Conservation (phyloP, 2,888 invertebrate species). For the Drosophila mayaguana region DNA sequence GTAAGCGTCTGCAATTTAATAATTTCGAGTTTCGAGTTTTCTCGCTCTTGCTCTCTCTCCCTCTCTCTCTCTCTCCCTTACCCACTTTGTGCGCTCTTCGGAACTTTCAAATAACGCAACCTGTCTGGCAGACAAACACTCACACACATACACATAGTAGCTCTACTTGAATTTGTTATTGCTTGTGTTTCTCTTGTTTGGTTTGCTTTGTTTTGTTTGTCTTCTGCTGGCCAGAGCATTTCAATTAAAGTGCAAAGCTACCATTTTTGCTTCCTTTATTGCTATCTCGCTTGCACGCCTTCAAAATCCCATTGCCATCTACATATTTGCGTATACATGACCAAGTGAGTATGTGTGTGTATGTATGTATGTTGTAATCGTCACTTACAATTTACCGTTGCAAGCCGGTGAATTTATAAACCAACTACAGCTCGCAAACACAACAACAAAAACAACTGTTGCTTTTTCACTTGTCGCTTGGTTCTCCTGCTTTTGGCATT, state of each 20-base stretch:
- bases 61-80: conserved; percentile 14
- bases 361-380: conserved; percentile 67
- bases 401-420: conserved; percentile 68
- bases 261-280: conserved; percentile 66
- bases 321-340: conserved; percentile 10
- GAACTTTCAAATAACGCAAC: conserved; percentile 66
- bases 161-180: conserved; percentile 49
- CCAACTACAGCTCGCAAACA: conserved; percentile 32
- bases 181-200: conserved; percentile 54
- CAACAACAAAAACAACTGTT: conserved; percentile 46
- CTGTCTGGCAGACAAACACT: conserved; percentile 52
- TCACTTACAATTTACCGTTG: conserved; percentile 69
- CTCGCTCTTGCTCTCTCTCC: not conserved
- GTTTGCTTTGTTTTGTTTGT: conserved; percentile 41
- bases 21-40: conserved; percentile 59
- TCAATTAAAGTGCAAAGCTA: conserved; percentile 69
- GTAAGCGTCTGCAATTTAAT: conserved; percentile 74
- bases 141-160: conserved; percentile 14
- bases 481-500: conserved; percentile 49
- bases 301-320: conserved; percentile 32
- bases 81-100: conserved; percentile 13
- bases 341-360: conserved; percentile 20
- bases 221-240: conserved; percentile 49
- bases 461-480: conserved; percentile 38
- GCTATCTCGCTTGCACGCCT: conserved; percentile 55